Base-by-base conservation (phyloP, 2,888 invertebrate genomes). In the Melikaiella ostensackeni region DNA sequence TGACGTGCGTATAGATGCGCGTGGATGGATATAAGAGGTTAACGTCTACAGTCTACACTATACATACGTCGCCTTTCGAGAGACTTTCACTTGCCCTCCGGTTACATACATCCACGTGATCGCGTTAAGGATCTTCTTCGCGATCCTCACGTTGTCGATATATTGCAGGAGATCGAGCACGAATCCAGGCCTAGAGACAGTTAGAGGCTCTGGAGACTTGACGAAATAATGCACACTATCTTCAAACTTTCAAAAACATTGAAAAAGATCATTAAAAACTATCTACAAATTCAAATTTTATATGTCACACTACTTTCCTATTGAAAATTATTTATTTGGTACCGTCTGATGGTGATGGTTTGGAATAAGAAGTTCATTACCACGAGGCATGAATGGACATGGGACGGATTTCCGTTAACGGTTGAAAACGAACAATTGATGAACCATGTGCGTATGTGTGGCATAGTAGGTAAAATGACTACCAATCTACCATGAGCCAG, bases 51-150 rank as follows among this genome's bases (percentile, higher is more conserved):
- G 80, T 83, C 83, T 83, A 81, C 79, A 82, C 75, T 77, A 80
- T 82, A 75, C 80, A 80, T 83, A 78, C 83, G 80, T 79, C 83
- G 83, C 86, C 85, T 85, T 86, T 86, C 83, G 81, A 84, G 83
- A 82, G 82, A 88, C 88, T 88, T 88, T 88, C 88, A 88, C 88
- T 88, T 88, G 88, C 88, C 87, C 88, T 86, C 85, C 82, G 85
- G 88, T 88, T 78, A 80, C 84, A 82, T 82, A 76, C 80, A 83
- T 85, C 84, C 83, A 80, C 85, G 86, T 86, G 84, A 86, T 85
- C 85, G 82, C 84, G 85, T 84, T 83, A 83, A 88, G 83, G 83
- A 86, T 87, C 87, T 82, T 82, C 80, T 80, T 84, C 79, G 74
- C 79, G 76, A 77, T 78, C 76, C 62, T 73, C 75, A 73, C 80